Evolutionary conservation across 2,113 vertebrate genomes (phyloP).

Genomic region (Paedocypris sp.): DNA sequence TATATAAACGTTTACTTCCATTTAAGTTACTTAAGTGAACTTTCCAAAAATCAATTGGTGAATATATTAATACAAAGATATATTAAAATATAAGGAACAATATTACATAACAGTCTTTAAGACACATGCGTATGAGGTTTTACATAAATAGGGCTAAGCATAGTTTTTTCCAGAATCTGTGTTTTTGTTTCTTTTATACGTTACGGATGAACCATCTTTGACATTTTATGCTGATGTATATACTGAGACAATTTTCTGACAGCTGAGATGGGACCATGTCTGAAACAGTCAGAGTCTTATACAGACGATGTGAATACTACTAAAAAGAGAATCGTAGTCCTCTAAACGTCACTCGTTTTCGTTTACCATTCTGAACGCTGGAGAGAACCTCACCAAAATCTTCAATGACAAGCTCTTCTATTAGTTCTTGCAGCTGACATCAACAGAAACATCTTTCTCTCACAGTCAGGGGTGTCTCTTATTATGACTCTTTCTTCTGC

Average conservation of each 20-base stretch:
- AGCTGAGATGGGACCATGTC: background rate
- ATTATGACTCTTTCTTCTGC: background rate
- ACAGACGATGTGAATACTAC: background rate
- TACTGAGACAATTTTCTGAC: background rate
- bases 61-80: too few relatives aligned
- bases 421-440: conserved; percentile 1
- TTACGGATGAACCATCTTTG: too few relatives aligned
- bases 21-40: too few relatives aligned
- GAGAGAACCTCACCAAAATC: background rate
- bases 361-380: background rate
- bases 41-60: too few relatives aligned
- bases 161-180: too few relatives aligned
- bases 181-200: too few relatives aligned
- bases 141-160: too few relatives aligned
- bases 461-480: conserved; percentile 13
- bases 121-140: too few relatives aligned
- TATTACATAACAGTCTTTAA: too few relatives aligned
- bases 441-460: conserved; percentile 5
- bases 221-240: background rate
- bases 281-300: background rate
- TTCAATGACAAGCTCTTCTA: background rate
- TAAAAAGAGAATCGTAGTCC: background rate
- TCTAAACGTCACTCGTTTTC: background rate
- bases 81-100: too few relatives aligned
- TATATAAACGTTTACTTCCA: too few relatives aligned